Base-by-base conservation (phyloP, 2,888 invertebrate genomes). In the Iphiclides podalirius region DNA sequence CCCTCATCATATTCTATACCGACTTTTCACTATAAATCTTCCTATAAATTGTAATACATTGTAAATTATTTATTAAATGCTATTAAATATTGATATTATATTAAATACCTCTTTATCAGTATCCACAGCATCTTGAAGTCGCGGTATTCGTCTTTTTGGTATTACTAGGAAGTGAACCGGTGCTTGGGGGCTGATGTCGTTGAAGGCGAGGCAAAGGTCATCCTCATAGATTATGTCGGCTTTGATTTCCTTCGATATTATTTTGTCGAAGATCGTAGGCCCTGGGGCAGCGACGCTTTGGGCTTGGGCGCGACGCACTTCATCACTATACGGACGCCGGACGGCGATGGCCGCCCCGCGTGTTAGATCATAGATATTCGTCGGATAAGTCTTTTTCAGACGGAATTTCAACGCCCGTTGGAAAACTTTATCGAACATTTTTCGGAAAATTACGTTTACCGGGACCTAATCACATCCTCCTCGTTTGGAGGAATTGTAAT, bases 131-230 rank as follows among this genome's bases (percentile, higher is more conserved):
- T 92, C 91, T 55, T 92, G 90, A 31, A 96, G 70, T 67, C 90
- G 90, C 0, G 92, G 77, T 54, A 96, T 94, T 40, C 91, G 84
- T 58, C 91, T 90, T 72, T 94, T 95, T 0, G 96, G 96, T 56
- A 96, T 94, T 3, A 96, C 94, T 4, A 96, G 85, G 69, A 96
- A 95, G 77, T 96, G 96, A 0, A 92, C 91, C 0, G 96, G 96
- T 0, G 96, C 96, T 72, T 95, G 95, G 0, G 96, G 95, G 31
- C 90, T 82, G 2, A 95, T 80, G 75, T 96, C 96, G 62, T 94
- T 93, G 75, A 96, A 95, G 1, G 95, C 96, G 40, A 96, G 74
- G 70, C 94, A 94, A 67, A 91, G 73, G 0, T 95, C 93, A 80
- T 96, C 96, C 72, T 96, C 95, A 72, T 93, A 94, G 57, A 96